A percentile compares a stretch with the other conserved stretches of the same genome.
These are phyloP conservation scores for Goniozus legneri DNA, from an alignment of 1,140 invertebrate genomes.

Conservation along the genomic window DNA sequence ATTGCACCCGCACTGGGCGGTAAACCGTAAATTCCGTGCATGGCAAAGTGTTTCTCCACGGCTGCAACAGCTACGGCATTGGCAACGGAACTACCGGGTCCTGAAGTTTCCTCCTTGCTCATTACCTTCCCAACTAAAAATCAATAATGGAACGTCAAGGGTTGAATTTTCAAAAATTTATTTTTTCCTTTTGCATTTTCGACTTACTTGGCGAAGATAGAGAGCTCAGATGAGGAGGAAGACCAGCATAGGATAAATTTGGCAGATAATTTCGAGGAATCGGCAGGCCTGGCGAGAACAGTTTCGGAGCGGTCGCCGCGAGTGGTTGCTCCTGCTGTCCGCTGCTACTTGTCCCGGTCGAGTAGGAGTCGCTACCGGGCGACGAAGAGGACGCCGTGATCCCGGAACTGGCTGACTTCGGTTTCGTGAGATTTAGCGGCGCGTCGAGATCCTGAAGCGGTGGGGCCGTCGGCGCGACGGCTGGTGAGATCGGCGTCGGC, in stretches of 20 bases:
- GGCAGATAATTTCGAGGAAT: slow-evolving; percentile 59
- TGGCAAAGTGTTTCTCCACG: slow-evolving; percentile 52
- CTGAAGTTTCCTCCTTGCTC: slow-evolving; percentile 41
- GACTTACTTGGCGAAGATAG: slow-evolving; percentile 46
- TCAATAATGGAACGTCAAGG: background rate
- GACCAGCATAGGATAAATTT: slow-evolving; percentile 55
- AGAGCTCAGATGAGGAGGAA: slow-evolving; percentile 56
- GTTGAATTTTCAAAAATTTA: background rate
- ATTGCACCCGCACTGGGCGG: slow-evolving; percentile 43
- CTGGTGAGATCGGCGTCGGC: slow-evolving; percentile 51
- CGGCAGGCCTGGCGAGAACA: slow-evolving; percentile 56
- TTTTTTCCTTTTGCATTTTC: background rate
- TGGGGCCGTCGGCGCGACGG: slow-evolving; percentile 42
- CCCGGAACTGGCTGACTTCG: slow-evolving; percentile 60
- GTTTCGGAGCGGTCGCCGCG: slow-evolving; percentile 59
- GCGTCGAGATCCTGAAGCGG: slow-evolving; percentile 68
- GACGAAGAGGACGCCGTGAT: slow-evolving; percentile 39
- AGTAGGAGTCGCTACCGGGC: slow-evolving; percentile 49
- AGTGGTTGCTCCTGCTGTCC: slow-evolving; percentile 57
- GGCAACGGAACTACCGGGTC: slow-evolving; percentile 37
- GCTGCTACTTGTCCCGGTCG: slow-evolving; percentile 50
- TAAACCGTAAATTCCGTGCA: slow-evolving; percentile 47
- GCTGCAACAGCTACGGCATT: slow-evolving; percentile 40
- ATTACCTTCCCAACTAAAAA: slow-evolving; percentile 42
- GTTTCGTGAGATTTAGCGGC: slow-evolving; percentile 85